Percentiles rank a stretch among this genome's conserved stretches.
phyloP scores from a whole-genome alignment of 2,113 vertebrate genomes.

The Hydrochoerus hydrochaeris region DNA sequence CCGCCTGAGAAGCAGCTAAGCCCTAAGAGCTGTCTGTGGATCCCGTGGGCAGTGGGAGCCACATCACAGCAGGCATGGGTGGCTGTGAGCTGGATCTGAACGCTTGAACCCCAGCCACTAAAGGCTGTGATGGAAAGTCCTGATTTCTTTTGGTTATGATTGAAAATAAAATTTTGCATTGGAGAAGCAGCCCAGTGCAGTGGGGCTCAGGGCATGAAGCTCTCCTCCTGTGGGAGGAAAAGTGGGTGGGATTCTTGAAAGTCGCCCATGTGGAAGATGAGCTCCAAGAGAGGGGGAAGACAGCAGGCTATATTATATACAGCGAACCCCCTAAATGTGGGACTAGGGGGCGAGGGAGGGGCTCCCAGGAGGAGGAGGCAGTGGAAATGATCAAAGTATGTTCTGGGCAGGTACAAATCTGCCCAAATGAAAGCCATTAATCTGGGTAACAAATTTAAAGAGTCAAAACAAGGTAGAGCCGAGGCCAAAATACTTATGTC shows the following conservation, averaged over 20 bases:
- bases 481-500: background rate
- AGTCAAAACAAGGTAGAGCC: background rate
- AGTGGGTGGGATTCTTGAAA: background rate
- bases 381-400: background rate
- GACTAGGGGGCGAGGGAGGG: background rate
- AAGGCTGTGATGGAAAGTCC: background rate
- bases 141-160: background rate
- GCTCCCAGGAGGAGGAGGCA: background rate
- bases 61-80: fast-evolving
- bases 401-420: background rate
- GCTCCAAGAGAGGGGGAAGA: background rate
- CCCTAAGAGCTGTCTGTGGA: background rate
- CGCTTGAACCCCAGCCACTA: background rate
- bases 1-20: background rate
- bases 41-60: background rate
- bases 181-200: background rate
- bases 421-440: background rate
- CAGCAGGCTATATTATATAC: background rate
- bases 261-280: background rate
- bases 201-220: background rate
- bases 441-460: background rate
- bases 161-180: background rate
- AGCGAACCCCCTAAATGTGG: background rate
- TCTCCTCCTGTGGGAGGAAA: background rate
- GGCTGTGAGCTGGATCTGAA: background rate